Evolutionary conservation across 2,797 vertebrate species (phyloP), one percentile per base, ranked within the genome.

Genomic region (Clangula hyemalis): DNA sequence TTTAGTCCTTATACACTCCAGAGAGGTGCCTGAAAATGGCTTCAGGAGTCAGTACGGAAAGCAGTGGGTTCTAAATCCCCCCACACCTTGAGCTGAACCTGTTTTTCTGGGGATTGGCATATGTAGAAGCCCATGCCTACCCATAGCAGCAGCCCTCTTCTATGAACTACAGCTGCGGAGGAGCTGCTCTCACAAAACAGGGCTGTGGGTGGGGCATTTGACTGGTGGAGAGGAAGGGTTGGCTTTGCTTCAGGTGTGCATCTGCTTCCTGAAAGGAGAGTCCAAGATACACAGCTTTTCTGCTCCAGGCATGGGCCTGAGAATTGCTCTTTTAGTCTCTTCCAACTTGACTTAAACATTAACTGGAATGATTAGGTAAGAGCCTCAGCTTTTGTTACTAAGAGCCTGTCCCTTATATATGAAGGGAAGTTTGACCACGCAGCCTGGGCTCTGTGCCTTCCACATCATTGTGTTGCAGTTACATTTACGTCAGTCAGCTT

Each of bases 181-280:
- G 24, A 49, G 30, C 64, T 64, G 24, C 21, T 88, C 5, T 39
- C 34, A 24, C n/a, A 11, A 3, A 49, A 27, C 7, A 22, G 14
- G 0, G 2, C 38, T 58, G 74, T 61, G 0, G 0, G 58, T n/a
- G 7, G 28, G 54, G 64, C 41, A 36, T 45, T 84, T 30, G 24
- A 41, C 25, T 45, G 24, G 8, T 25, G 57, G 39, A 17, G 17
- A 39, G 10, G 7, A 28, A 70, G 43, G 36, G 75, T 61, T 47
- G 34, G 6, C n/a, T 80, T 56, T 19, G 27, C 8, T 39, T 91
- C 65, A 10, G 30, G 4, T 13, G 13, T 7, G 8, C 16, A n/a
- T 62, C 68, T 81, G 24, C 53, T 54, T 81, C 38, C 32, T 60
- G 34, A 76, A 76, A 32, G 54, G 10, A 73, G 11, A 21, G 57